Conservation (phyloP, 2,797 vertebrate species). For the Phataginus tetradactyla region DNA sequence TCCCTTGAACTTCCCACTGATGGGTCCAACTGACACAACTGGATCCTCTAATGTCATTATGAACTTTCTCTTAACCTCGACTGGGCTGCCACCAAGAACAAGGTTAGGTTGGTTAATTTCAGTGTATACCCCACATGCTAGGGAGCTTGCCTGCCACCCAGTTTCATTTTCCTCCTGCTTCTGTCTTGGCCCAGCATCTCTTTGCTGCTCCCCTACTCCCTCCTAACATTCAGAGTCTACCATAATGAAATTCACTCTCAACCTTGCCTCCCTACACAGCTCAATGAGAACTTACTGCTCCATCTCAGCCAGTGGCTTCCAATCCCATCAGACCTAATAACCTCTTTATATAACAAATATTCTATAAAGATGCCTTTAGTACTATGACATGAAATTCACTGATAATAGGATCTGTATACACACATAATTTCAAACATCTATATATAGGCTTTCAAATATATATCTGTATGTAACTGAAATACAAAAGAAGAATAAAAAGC, state of each 20-base stretch:
- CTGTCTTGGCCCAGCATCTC: background rate
- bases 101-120: background rate
- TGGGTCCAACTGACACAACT: background rate
- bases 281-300: background rate
- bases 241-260: background rate
- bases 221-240: background rate
- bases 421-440: background rate
- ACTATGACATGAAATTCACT: background rate
- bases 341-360: background rate
- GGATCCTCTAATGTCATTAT: background rate
- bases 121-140: rapidly evolving
- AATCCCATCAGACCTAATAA: background rate
- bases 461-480: background rate
- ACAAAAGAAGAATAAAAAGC: background rate
- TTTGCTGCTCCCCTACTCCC: background rate
- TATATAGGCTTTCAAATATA: background rate
- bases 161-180: background rate
- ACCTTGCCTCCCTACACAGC: background rate
- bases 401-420: background rate
- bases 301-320: background rate
- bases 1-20: background rate
- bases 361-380: background rate
- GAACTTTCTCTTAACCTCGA: background rate
- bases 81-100: background rate
- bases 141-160: background rate